Evolutionary conservation across 2,113 vertebrate species (phyloP).

Genomic region (Ifrita kowaldi): DNA sequence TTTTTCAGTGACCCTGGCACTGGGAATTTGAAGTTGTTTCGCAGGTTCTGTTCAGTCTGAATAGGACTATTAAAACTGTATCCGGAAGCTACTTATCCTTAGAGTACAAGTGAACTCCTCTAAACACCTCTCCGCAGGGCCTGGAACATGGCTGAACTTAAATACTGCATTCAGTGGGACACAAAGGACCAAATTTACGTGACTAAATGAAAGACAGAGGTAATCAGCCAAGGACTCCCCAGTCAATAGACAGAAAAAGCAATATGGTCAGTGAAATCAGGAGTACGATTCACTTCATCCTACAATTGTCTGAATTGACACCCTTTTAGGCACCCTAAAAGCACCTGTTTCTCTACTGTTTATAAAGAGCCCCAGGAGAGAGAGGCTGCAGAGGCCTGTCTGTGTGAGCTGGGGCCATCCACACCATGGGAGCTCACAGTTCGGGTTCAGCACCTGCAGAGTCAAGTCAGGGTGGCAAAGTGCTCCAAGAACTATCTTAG

Average conservation of each 20-base stretch:
- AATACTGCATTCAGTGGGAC: not conserved
- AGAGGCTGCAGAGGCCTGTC: not conserved
- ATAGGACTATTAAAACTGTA: not conserved
- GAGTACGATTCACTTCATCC: not conserved
- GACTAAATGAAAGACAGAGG: not conserved
- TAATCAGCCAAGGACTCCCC: not conserved
- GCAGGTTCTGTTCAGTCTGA: not conserved
- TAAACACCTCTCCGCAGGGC: not conserved
- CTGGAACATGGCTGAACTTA: not conserved
- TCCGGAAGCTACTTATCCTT: not conserved
- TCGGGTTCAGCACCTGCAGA: not conserved
- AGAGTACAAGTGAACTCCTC: not conserved
- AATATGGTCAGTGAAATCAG: not conserved
- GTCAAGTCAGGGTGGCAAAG: not conserved
- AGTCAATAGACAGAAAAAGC: not conserved
- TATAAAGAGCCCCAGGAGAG: not conserved
- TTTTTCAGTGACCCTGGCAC: not conserved
- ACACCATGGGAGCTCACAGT: fast-evolving
- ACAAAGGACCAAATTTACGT: not conserved
- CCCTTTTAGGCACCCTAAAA: not conserved
- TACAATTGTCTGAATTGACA: not conserved
- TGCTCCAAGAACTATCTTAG: not conserved
- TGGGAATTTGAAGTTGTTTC: not conserved
- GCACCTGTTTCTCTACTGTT: not conserved
- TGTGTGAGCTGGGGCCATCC: not conserved